Percentiles rank a stretch among this genome's conserved stretches.
phyloP scores from a whole-genome alignment of 2,797 vertebrate genomes.

The Sarcoramphus papa region DNA sequence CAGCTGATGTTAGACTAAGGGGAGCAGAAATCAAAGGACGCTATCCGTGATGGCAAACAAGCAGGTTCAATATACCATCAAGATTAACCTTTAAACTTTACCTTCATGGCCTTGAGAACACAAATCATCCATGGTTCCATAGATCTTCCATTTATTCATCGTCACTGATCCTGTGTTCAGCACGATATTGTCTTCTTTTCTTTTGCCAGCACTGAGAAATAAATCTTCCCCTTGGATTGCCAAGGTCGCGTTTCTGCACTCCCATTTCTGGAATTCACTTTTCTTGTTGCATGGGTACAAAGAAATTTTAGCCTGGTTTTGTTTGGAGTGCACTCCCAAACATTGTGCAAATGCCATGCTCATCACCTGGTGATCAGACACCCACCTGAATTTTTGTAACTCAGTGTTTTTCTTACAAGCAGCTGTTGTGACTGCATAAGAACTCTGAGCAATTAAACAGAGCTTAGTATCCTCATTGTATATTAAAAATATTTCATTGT shows the following conservation, averaged over 20 bases:
- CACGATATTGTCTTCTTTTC: slow-evolving; percentile 72
- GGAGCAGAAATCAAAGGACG: neutral
- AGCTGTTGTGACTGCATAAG: slow-evolving; percentile 62
- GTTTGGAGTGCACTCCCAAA: slow-evolving; percentile 76
- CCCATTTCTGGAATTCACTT: slow-evolving; percentile 84
- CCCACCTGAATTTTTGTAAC: slow-evolving; percentile 87
- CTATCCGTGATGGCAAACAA: neutral
- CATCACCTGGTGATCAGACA: slow-evolving; percentile 80
- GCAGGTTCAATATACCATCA: neutral
- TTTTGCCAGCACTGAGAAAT: slow-evolving; percentile 83
- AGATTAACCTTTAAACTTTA: slow-evolving; percentile 58
- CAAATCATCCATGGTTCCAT: slow-evolving; percentile 77
- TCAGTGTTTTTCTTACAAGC: slow-evolving; percentile 73
- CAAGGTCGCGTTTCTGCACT: slow-evolving; percentile 87
- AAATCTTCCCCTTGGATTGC: slow-evolving; percentile 79
- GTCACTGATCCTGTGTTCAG: slow-evolving; percentile 73
- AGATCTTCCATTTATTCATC: slow-evolving; percentile 86
- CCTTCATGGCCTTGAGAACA: slow-evolving; percentile 87
- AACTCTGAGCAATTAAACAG: slow-evolving; percentile 75
- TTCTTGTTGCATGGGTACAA: slow-evolving; percentile 81
- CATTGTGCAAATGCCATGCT: slow-evolving; percentile 83
- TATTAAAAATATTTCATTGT: slow-evolving; percentile 82
- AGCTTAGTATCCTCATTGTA: slow-evolving; percentile 82
- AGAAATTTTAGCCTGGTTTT: slow-evolving; percentile 76
- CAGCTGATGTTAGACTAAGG: neutral